These are phyloP conservation scores for Leptarthrus brevirostris DNA, from an alignment of 2,888 invertebrate species.

Conservation along the genomic window DNA sequence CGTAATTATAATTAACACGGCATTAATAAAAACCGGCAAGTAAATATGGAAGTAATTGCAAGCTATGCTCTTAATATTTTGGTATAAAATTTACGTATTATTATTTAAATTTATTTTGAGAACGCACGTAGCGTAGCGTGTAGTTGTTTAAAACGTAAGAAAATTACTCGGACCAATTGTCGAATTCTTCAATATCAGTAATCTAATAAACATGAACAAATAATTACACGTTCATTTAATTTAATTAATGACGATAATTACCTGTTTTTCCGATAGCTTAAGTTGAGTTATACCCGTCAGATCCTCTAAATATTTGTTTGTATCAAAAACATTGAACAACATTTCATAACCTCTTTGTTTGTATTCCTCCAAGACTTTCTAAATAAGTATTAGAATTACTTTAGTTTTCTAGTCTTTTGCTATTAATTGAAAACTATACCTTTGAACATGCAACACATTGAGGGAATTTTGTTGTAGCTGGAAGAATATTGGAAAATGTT, in stretches of 20 bases:
- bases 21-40: too few species aligned
- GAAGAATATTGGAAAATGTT: slow-evolving; percentile 82
- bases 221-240: not conserved
- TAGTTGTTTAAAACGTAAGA: too few species aligned
- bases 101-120: too few species aligned
- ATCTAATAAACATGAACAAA: slow-evolving; percentile 59
- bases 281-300: slow-evolving; percentile 82
- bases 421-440: slow-evolving; percentile 55
- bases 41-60: too few species aligned
- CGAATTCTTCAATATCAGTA: slow-evolving; percentile 62
- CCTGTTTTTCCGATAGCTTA: slow-evolving; percentile 72
- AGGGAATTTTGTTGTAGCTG: slow-evolving; percentile 86
- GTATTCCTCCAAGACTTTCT: slow-evolving; percentile 69
- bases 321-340: slow-evolving; percentile 81
- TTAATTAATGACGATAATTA: too few species aligned
- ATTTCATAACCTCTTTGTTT: slow-evolving; percentile 75
- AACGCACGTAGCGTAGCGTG: too few species aligned
- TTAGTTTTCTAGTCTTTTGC: not conserved
- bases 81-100: too few species aligned
- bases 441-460: slow-evolving; percentile 94
- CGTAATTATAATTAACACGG: too few species aligned
- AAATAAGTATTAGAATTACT: slow-evolving; percentile 48
- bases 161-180: slow-evolving; percentile 58
- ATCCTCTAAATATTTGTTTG: slow-evolving; percentile 84
- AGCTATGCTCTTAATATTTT: too few species aligned